Base-by-base conservation (phyloP, 2,888 invertebrate genomes). In the Acrobasis consociella region DNA sequence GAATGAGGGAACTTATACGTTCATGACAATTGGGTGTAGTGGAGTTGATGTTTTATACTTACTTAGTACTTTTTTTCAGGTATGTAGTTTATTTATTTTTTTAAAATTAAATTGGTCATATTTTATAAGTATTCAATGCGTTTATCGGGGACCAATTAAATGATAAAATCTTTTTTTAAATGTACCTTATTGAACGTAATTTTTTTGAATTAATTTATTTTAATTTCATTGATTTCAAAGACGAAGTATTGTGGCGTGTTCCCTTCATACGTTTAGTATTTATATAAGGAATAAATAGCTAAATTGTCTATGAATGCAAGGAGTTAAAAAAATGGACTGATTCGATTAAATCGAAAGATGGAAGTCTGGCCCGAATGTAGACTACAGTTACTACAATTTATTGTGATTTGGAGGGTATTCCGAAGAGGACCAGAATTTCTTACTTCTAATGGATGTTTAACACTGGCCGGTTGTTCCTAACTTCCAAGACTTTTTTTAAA, bases 381-480 rank as follows among this genome's bases (percentile, higher is more conserved):
- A 81, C 78, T 87, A 88, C 9, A 82, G 80, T 82, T 85, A 85
- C 82, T 85, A 89, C 81, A 78, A 76, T 83, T 87, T 86, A 89
- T 87, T 87, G 86, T 88, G 85, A 77, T 81, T 73, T 89, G 91
- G 90, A 90, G 89, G 91, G 90, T 87, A 75, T 78, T 82, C 83
- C 81, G 81, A 85, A 85, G 78, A 85, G 87, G 89, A 90, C 86
- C 87, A 87, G 86, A 86, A 74, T 80, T 80, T 72, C 89, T 89
- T 91, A 89, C 76, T 79, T 76, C 91, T 91, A 92, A 82, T 91
- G 91, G 91, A 91, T 91, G 87, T 86, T 82, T 80, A 82, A 82
- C 81, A 87, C 86, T 90, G 91, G 91, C 91, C 89, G 91, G 90
- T 81, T 83, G 84, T 82, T 80, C 83, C 85, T 83, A 83, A 82